Evolutionary conservation across 2,888 invertebrate genomes (phyloP).

Genomic region (Timema podura): DNA sequence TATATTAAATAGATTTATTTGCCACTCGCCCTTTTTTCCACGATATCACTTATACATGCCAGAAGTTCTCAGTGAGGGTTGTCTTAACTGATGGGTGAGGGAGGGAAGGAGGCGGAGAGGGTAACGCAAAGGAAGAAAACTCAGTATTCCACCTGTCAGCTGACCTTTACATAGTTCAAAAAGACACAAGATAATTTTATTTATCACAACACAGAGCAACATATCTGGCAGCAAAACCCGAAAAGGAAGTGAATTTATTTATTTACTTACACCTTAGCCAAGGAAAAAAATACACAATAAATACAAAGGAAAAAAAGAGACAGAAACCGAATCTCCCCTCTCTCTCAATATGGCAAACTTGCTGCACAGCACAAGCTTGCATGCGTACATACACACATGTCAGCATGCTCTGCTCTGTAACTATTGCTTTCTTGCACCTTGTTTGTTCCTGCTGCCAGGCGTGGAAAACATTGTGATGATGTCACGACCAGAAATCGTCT

Average conservation of each 20-base stretch:
- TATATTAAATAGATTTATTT: constrained; percentile 29
- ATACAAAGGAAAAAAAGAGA: constrained; percentile 6
- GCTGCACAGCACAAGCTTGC: constrained; percentile 18
- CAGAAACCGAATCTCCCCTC: constrained; percentile 9
- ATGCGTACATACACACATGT: constrained; percentile 15
- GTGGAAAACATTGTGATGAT: constrained; percentile 2
- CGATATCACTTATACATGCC: constrained; percentile 11
- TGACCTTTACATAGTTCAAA: constrained; percentile 30
- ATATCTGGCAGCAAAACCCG: constrained; percentile 30
- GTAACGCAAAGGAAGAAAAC: constrained; percentile 2
- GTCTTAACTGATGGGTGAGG: constrained; percentile 29
- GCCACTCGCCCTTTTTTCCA: constrained; percentile 9
- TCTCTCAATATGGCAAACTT: constrained; percentile 6
- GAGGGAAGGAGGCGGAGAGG: constrained; percentile 16
- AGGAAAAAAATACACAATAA: not conserved
- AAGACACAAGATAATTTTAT: constrained; percentile 31
- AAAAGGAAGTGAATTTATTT: constrained; percentile 22
- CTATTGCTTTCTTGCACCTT: constrained; percentile 29
- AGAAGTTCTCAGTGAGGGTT: constrained; percentile 29
- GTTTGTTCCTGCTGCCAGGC: constrained; percentile 19
- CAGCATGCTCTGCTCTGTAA: constrained; percentile 20
- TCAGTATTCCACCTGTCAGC: constrained; percentile 30
- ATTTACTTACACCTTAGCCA: not conserved
- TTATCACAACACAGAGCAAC: constrained; percentile 34
- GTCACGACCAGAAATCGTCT: not conserved